Conservation (phyloP, 2,797 vertebrate genomes). For the Bucorvus abyssinicus region DNA sequence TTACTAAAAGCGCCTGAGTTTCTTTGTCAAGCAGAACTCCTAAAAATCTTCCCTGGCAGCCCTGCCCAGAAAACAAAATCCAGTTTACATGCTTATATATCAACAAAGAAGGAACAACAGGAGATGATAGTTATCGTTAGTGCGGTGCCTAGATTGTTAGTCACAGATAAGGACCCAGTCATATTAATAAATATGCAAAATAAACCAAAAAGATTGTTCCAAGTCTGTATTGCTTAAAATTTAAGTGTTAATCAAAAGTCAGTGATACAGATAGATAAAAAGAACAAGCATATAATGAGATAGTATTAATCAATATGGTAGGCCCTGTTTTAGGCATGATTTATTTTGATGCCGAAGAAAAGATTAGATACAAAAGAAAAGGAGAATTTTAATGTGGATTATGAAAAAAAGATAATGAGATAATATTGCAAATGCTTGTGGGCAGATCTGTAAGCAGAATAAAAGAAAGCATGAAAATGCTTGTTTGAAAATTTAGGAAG, state of each 20-base stretch:
- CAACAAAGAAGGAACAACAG: conserved; percentile 51
- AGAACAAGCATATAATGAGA: conserved; percentile 63
- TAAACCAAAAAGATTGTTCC: conserved; percentile 4
- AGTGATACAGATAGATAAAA: conserved; percentile 40
- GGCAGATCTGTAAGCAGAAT: conserved; percentile 42
- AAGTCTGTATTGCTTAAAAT: not conserved
- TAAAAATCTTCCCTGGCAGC: not conserved
- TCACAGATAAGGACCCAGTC: conserved; percentile 9
- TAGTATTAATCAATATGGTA: conserved; percentile 60
- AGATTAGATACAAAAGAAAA: conserved; percentile 61
- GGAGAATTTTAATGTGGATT: conserved; percentile 59
- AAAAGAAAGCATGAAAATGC: conserved; percentile 60
- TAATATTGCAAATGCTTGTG: conserved; percentile 43
- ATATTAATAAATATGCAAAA: conserved; percentile 56
- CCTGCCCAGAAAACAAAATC: conserved; percentile 34
- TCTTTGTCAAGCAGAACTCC: not conserved
- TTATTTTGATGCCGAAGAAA: conserved; percentile 50
- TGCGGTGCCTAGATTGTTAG: conserved; percentile 5
- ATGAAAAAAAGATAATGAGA: conserved; percentile 56
- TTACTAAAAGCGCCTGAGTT: not conserved
- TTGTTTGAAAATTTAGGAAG: conserved; percentile 58
- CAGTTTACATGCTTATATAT: conserved; percentile 51
- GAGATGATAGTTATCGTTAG: conserved; percentile 17
- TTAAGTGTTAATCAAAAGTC: conserved; percentile 53
- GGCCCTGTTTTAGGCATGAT: conserved; percentile 31